Evolutionary conservation across 1,140 invertebrate genomes (phyloP).

Genomic region (Drosophila nikananu): DNA sequence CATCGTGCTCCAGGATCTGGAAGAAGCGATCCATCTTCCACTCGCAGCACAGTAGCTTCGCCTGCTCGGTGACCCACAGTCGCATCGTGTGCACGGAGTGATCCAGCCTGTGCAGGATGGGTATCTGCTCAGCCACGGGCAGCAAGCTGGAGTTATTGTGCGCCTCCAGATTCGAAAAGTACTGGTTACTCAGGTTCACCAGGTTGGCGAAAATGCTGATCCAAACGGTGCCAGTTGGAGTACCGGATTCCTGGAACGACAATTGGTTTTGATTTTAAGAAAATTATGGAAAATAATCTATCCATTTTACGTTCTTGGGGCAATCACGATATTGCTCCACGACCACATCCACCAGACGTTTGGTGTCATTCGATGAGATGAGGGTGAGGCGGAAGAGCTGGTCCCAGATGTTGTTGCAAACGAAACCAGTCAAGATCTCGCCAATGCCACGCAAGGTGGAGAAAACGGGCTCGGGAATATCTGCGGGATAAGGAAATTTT

Average conservation of each 20-base stretch:
- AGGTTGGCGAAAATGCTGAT: slow-evolving; percentile 75
- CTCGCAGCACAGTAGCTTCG: slow-evolving; percentile 89
- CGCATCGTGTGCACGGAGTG: slow-evolving; percentile 91
- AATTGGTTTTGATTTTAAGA: not conserved
- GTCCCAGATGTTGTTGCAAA: slow-evolving; percentile 91
- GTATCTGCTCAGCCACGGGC: slow-evolving; percentile 92
- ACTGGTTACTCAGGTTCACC: slow-evolving; percentile 77
- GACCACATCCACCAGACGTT: slow-evolving; percentile 59
- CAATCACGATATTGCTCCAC: slow-evolving; percentile 66
- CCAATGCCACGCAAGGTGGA: slow-evolving; percentile 90
- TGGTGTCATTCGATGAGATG: slow-evolving; percentile 61
- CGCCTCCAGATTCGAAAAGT: slow-evolving; percentile 68
- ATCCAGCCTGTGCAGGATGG: slow-evolving; percentile 91
- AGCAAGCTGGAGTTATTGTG: slow-evolving; percentile 87
- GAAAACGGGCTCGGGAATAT: slow-evolving; percentile 88
- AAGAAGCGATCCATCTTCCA: slow-evolving; percentile 91
- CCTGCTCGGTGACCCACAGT: slow-evolving; percentile 90
- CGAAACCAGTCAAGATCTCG: slow-evolving; percentile 91
- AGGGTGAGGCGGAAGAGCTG: slow-evolving; percentile 87
- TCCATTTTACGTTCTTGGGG: slow-evolving; percentile 60
- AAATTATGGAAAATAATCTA: not conserved
- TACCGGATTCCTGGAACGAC: slow-evolving; percentile 57
- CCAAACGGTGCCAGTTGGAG: slow-evolving; percentile 76
- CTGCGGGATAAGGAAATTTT: slow-evolving; percentile 62
- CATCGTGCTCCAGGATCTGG: slow-evolving; percentile 87